Conservation (phyloP, 2,797 vertebrate species). For the Myiotriccus ornatus region DNA sequence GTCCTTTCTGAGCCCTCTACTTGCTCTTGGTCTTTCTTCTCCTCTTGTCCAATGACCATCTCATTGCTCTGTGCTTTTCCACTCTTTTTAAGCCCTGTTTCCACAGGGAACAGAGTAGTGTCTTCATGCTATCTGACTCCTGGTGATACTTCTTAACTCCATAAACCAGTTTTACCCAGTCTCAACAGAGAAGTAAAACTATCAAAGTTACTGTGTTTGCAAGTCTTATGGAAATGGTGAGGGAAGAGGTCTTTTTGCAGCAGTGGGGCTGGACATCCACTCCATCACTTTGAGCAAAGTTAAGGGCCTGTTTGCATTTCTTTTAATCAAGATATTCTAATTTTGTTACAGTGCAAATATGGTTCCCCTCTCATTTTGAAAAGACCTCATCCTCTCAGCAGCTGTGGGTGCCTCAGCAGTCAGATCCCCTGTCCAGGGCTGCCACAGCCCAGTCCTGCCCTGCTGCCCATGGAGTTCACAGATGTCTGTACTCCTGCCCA, state of each 20-base stretch:
- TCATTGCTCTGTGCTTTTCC: neutral
- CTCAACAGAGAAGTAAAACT: neutral
- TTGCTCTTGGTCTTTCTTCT: neutral
- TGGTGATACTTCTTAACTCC: neutral
- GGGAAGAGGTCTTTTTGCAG: neutral
- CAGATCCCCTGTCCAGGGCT: neutral
- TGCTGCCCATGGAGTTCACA: neutral
- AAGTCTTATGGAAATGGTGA: neutral
- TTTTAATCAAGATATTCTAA: constrained; percentile 53
- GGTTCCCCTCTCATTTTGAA: neutral
- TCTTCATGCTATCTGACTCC: rapidly evolving
- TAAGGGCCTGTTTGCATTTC: constrained; percentile 13
- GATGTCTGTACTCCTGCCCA: neutral
- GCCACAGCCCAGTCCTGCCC: neutral
- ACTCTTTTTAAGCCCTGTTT: neutral
- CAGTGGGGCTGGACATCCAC: rapidly evolving
- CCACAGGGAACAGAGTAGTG: neutral
- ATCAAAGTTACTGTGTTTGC: neutral
- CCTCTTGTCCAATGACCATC: neutral
- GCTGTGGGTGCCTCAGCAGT: neutral
- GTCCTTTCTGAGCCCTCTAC: neutral
- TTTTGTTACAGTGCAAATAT: neutral
- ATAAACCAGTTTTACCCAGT: neutral
- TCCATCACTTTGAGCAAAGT: neutral
- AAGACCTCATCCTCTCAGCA: neutral